Evolutionary conservation across 2,113 vertebrate species (phyloP).

Genomic region (Cercocebus atys): DNA sequence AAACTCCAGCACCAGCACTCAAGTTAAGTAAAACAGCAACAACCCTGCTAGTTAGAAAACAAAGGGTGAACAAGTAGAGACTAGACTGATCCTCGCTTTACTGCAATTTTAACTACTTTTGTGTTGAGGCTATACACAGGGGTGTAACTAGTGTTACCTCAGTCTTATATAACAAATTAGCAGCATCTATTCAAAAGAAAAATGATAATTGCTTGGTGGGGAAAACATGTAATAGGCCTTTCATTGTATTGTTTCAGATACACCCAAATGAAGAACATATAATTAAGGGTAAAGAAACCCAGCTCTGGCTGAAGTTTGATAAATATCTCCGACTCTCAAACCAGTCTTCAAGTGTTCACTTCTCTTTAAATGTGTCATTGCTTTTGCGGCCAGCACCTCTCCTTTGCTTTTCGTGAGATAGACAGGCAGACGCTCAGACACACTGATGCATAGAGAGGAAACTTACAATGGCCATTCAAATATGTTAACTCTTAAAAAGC

Average conservation of each 20-base stretch:
- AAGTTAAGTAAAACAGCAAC: neutral
- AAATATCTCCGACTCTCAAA: slow-evolving; percentile 15
- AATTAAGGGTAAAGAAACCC: slow-evolving; percentile 27
- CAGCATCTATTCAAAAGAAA: slow-evolving; percentile 39
- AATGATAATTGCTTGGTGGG: slow-evolving; percentile 1
- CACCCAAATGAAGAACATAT: neutral
- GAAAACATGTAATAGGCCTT: neutral
- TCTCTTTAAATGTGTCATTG: neutral
- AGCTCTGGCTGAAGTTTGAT: slow-evolving; percentile 19
- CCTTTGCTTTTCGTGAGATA: neutral
- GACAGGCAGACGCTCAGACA: neutral
- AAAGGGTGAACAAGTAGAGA: neutral
- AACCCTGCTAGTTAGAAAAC: neutral
- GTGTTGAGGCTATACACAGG: neutral
- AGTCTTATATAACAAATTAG: slow-evolving; percentile 20
- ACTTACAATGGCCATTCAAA: neutral
- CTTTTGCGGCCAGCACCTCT: neutral
- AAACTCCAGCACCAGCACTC: neutral
- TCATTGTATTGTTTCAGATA: slow-evolving; percentile 53
- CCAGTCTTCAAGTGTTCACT: neutral
- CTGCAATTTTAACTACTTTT: neutral
- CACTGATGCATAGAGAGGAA: neutral
- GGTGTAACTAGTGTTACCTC: neutral
- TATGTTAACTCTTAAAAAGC: neutral
- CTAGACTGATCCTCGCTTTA: neutral